Base-by-base conservation (phyloP, 2,797 vertebrate species). In the Furcifer pardalis region DNA sequence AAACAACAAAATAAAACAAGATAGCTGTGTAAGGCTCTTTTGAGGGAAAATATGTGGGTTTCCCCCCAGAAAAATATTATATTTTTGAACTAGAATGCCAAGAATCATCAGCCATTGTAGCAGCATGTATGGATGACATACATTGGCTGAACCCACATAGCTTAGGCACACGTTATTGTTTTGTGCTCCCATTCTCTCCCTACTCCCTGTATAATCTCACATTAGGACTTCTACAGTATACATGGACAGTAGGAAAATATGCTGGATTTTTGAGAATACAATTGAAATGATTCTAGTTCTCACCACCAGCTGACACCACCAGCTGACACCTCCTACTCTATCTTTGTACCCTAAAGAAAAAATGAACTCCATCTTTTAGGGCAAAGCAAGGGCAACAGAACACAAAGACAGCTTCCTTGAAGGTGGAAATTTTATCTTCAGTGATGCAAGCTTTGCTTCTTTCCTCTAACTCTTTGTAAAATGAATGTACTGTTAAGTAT, bases 321-420 rank as follows among this genome's bases (percentile, higher is more conserved):
- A 7, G 35, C 3, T 8, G 52, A 23, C 19, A 42, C 37, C 23
- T 10, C 13, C 9, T 3, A 42, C 35, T 35, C 37, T 6, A 71
- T 25, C 37, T 37, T 21, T 42, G 37, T 9, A 9, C 23, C 37
- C 19, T 15, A 37, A 8, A 8, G 68, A 35, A 17, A 21, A 9
- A 42, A 23, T 23, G 52, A 40, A 71, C 21, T 40, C 37, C 7
- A 21, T 5, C 40, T 71, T 37, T 35, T n/a, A 10, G 19, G 37
- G 5, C 21, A 13, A 37, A 32, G 19, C 12, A 52, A 40, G 8
- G n/a, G 32, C 52, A 15, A 23, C n/a, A 32, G 75, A 35, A 32
- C 5, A 12, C 12, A 21, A 25, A 46, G 32, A 35, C n/a, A 79
- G 1, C n/a, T 88, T 0, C 25, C 89, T 86, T 81, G 84, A 84